phyloP scores from a whole-genome alignment of 2,113 vertebrate species.

The Chaetodon auriga region DNA sequence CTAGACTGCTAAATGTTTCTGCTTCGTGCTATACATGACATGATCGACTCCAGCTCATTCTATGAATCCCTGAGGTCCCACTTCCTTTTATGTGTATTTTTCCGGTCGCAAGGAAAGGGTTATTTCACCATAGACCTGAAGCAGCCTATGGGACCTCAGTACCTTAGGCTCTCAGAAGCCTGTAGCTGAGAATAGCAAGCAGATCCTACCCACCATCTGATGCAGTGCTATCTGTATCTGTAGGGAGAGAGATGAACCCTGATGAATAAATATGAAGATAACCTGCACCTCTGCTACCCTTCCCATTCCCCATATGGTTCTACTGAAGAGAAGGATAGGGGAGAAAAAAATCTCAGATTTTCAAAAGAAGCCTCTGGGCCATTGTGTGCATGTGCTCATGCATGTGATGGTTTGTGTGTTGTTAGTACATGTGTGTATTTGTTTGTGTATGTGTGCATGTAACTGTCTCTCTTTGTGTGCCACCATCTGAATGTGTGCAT shows the following conservation, averaged over 20 bases:
- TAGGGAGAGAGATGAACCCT: conserved; percentile 67
- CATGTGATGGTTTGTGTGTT: conserved; percentile 44
- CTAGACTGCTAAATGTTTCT: conserved; percentile 41
- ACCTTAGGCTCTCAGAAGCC: conserved; percentile 54
- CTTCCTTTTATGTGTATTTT: conserved; percentile 38
- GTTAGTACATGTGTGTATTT: conserved; percentile 16
- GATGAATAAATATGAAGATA: conserved; percentile 86
- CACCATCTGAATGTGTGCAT: conserved; percentile 68
- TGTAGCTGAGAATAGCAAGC: conserved; percentile 73
- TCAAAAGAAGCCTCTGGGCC: conserved; percentile 73
- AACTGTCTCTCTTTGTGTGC: conserved; percentile 57
- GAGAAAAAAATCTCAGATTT: conserved; percentile 60
- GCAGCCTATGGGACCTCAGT: conserved; percentile 49
- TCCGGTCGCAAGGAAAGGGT: conserved; percentile 51
- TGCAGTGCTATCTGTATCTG: conserved; percentile 72
- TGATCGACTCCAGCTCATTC: conserved; percentile 25
- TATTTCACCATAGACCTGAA: conserved; percentile 43
- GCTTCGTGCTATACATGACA: conserved; percentile 31
- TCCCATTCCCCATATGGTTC: conserved; percentile 75
- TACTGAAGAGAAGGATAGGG: conserved; percentile 60
- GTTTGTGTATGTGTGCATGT: conserved; percentile 38
- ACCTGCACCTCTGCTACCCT: conserved; percentile 77
- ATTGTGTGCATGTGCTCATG: conserved; percentile 52
- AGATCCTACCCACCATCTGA: conserved; percentile 66
- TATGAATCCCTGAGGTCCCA: conserved; percentile 22